Percentiles rank a stretch among this genome's conserved stretches.
Conservation (phyloP, 2,888 invertebrate genomes). For the Agonopterix heracliana region DNA sequence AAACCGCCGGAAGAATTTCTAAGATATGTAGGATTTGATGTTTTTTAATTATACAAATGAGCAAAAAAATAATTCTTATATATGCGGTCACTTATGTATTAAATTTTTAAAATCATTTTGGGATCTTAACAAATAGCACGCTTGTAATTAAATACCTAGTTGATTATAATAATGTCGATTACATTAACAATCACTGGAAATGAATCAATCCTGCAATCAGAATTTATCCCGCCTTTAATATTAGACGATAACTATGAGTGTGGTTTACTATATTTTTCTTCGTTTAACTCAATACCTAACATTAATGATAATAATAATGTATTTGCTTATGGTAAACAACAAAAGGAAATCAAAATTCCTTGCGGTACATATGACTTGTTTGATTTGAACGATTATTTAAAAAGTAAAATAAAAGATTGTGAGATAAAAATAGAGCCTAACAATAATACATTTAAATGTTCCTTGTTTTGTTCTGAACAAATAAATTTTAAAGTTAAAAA, state of each 20-base stretch:
- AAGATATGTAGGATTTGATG: slow-evolving; percentile 17
- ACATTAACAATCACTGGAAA: slow-evolving; percentile 2
- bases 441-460: slow-evolving; percentile 2
- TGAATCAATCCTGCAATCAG: neutral
- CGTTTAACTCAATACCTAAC: slow-evolving; percentile 8
- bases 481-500: slow-evolving; percentile 3
- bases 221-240: slow-evolving; percentile 1
- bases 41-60: slow-evolving; percentile 21
- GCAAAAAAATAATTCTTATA: slow-evolving; percentile 15
- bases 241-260: slow-evolving; percentile 9
- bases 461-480: slow-evolving; percentile 1
- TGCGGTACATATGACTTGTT: slow-evolving; percentile 7
- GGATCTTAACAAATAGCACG: neutral
- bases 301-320: slow-evolving; percentile 4
- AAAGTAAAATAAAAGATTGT: neutral
- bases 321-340: slow-evolving; percentile 5
- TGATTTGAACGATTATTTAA: slow-evolving; percentile 2
- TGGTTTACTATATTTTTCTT: slow-evolving; percentile 9
- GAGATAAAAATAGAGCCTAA: slow-evolving; percentile 1
- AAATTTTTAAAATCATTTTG: slow-evolving; percentile 7
- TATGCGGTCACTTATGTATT: slow-evolving; percentile 10
- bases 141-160: neutral
- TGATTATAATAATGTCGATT: neutral
- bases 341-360: slow-evolving; percentile 6
- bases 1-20: slow-evolving; percentile 13